Conservation (phyloP, 2,113 vertebrate species). For the Tetrax tetrax region DNA sequence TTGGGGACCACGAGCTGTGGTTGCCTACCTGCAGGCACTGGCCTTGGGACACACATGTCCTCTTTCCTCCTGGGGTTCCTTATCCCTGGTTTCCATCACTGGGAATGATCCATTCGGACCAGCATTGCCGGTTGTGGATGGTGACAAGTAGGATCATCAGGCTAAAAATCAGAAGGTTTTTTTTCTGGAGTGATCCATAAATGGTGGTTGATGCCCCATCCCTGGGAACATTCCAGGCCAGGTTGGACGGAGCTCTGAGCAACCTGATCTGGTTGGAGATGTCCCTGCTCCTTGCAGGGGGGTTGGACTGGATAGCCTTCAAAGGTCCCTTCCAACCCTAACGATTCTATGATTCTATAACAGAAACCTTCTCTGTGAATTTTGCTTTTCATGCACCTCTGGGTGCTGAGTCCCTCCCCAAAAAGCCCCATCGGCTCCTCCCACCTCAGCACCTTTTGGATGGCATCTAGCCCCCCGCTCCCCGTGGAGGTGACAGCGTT, state of each 20-base stretch:
- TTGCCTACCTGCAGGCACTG: background rate
- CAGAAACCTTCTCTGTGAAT: background rate
- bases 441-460: background rate
- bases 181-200: background rate
- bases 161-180: background rate
- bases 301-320: too few species aligned
- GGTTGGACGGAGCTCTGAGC: too few species aligned
- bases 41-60: background rate
- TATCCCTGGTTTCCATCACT: background rate
- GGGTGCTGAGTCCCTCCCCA: background rate
- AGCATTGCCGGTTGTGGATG: background rate
- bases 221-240: too few species aligned
- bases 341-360: background rate
- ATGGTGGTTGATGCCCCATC: too few species aligned
- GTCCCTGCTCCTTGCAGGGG: too few species aligned
- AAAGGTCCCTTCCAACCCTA: too few species aligned
- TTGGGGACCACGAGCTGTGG: background rate
- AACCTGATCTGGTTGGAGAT: too few species aligned
- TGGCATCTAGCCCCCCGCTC: background rate
- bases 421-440: accelerated
- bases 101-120: background rate
- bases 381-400: background rate
- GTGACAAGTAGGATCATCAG: background rate
- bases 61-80: background rate
- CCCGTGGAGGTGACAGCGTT: accelerated